Percentiles rank a stretch among this genome's conserved stretches.
These are phyloP conservation scores for Heteromormyrus szaboi DNA, from an alignment of 2,797 vertebrate genomes.

Conservation along the genomic window DNA sequence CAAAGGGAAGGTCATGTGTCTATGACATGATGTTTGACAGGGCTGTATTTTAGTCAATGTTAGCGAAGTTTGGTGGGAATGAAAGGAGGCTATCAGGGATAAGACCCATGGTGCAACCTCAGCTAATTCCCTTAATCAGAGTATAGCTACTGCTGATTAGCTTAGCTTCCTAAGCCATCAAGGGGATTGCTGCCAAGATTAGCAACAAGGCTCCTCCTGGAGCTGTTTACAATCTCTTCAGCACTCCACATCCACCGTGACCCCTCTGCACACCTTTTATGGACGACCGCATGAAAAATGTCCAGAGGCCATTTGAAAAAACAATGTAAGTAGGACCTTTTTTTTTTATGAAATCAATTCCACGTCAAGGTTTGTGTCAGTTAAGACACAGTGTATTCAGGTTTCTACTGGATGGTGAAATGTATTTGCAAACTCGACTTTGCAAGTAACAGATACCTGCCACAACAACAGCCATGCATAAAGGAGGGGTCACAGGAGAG, in stretches of 20 bases:
- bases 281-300: conserved; percentile 45
- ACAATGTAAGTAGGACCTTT: conserved; percentile 53
- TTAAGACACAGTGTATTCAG: not conserved
- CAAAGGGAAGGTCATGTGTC: not conserved
- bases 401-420: not conserved
- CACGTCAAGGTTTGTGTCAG: not conserved
- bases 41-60: conserved; percentile 14
- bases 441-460: conserved; percentile 4
- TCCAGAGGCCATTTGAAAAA: conserved; percentile 31
- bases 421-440: not conserved
- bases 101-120: conserved; percentile 57
- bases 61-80: conserved; percentile 56
- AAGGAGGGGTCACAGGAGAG: not conserved
- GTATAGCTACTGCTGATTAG: conserved; percentile 50
- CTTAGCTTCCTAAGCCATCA: conserved; percentile 44
- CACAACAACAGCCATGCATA: not conserved
- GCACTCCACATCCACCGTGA: conserved; percentile 18
- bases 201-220: conserved; percentile 52
- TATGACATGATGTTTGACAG: not conserved
- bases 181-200: conserved; percentile 58
- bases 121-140: conserved; percentile 66
- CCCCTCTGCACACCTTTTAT: conserved; percentile 42
- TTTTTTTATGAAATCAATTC: not conserved
- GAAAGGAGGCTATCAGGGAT: conserved; percentile 66
- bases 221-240: conserved; percentile 32